Base-by-base conservation (phyloP, 2,888 invertebrate species). In the Spodoptera littoralis region DNA sequence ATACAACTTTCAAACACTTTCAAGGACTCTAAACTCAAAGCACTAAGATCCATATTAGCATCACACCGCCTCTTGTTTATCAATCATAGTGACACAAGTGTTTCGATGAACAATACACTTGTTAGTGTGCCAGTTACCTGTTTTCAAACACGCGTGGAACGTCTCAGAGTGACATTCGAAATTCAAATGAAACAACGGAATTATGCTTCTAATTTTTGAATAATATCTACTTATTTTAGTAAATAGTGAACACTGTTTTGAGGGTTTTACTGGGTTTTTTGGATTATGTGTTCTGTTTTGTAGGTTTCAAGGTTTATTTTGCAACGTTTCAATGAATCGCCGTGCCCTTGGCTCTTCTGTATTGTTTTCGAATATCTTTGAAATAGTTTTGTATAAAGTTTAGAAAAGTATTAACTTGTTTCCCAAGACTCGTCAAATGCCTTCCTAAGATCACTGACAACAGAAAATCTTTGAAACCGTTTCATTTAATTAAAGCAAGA, bases 21-120 rank as follows among this genome's bases (percentile, higher is more conserved):
- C 24, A 1, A 45, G 44, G 42, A 58, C 43, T 55, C 66, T 61
- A 65, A 72, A 63, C 54, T 22, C 53, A 56, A 63, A 12, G 46
- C 1, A 9, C 9, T 66, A 76, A 54, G 59, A 24, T 42, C 52
- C 46, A 68, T 13, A 55, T 69, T 81, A 18, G 24, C 27, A 27
- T n/a, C 30, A 42, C 52, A 67, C 42, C 52, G 62, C 49, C 47
- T 60, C 27, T 47, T 68, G 44, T 75, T 70, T 79, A 70, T 70
- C 66, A 69, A 79, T 69, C 65, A 57, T 63, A 73, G 73, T 79
- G 78, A 70, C 79, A 79, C 81, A 81, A 81, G 74, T 79, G 79
- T 79, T 79, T 63, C 65, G 54, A 64, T 62, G 59, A 65, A 80
- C 81, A 79, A 79, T 79, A 74, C 70, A 67, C 63, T 68, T 58